These are phyloP conservation scores for Melanophora roralis DNA, from an alignment of 2,888 invertebrate genomes.

Conservation along the genomic window DNA sequence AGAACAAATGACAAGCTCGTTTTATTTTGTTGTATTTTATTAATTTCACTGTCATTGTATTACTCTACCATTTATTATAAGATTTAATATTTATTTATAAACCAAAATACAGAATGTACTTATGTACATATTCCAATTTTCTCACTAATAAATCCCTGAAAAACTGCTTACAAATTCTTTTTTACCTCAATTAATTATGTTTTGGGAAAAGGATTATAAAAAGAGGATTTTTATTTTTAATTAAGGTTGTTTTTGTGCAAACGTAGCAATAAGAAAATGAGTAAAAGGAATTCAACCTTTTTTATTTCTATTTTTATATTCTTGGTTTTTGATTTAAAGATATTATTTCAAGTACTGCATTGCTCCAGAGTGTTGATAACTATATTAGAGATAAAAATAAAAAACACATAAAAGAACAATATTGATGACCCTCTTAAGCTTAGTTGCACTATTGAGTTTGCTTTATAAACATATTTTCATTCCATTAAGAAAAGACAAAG, in stretches of 20 bases:
- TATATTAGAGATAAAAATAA: constrained; percentile 25
- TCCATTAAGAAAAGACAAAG: too few species aligned
- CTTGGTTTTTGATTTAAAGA: neutral
- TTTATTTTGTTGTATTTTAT: constrained; percentile 12
- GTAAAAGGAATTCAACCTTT: neutral
- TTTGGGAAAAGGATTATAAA: constrained; percentile 13
- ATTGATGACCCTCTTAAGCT: constrained; percentile 40
- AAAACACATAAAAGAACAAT: constrained; percentile 22
- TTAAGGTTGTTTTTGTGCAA: constrained; percentile 44
- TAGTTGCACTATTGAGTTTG: constrained; percentile 34
- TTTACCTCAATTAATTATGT: constrained; percentile 33
- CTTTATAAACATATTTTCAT: constrained; percentile 5
- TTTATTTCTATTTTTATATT: neutral
- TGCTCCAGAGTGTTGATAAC: constrained; percentile 46
- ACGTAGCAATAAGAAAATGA: neutral
- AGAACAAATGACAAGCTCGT: constrained; percentile 30
- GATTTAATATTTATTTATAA: neutral
- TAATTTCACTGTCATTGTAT: constrained; percentile 8
- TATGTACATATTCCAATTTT: neutral
- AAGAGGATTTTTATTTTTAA: constrained; percentile 49
- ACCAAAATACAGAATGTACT: too few species aligned
- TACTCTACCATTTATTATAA: constrained; percentile 18
- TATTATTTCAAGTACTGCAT: constrained; percentile 10
- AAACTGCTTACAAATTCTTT: too few species aligned
- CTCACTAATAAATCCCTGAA: neutral